Base-by-base conservation (phyloP, 2,888 invertebrate species). In the Myopa testacea region DNA sequence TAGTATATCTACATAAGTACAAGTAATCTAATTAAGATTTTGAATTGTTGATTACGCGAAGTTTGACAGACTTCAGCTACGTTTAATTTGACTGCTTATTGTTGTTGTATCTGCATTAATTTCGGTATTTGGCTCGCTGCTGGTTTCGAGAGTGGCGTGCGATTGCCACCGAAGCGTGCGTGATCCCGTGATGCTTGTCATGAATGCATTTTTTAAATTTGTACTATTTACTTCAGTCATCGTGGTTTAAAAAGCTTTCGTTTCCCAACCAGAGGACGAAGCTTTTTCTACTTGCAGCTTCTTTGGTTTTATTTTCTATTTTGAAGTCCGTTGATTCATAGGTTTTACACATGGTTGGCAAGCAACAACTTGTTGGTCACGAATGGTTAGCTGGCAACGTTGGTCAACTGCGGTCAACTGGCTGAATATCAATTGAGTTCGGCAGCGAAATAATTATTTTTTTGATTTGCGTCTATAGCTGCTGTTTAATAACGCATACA, bases 291-390 rank as follows among this genome's bases (percentile, higher is more conserved):
- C 50, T n/a, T 65, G 12, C 38, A 63, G 26, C 10, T 65, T 65
- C 12, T 65, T 26, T 34, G 7, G 38, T 65, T 37, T 65, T 37
- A 6, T 62, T 62, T 62, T 62, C n/a, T 62, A 4, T 65, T 37
- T 65, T 65, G 37, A 62, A 26, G 16, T 19, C n/a, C 8, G 62
- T 34, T 65, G 65, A 65, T 38, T 65, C 65, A 65, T 38, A 37
- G 3, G 37, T 62, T n/a, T 14, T 8, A 65, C 65, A 65, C 65
- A 37, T 65, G 65, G 37, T 37, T 38, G 65, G 65, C 65, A 19
- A 19, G 12, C 65, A 37, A 38, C 38, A 10, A 12, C 7, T 55
- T 6, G 55, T 55, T 4, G 55, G 16, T 16, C 16, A 14, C 55
- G 14, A n/a, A 55, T n/a, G 5, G 55, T 16, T 55, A 34, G 37